Evolutionary conservation across 1,140 invertebrate genomes (phyloP).

Genomic region (Macrostomum lignano): DNA sequence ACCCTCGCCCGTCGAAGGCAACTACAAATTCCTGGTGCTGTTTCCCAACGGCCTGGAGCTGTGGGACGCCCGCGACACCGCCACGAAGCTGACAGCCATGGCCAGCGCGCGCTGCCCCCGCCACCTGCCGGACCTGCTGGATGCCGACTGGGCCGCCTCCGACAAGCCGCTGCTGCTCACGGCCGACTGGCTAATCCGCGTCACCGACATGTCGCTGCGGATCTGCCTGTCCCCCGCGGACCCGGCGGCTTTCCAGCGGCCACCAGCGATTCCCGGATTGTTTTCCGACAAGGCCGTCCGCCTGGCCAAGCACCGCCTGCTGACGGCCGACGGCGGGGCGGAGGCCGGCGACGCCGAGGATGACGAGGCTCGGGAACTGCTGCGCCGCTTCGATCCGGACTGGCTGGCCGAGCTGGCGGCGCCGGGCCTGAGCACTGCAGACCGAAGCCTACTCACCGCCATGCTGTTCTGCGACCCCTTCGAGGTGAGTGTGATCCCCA

Average conservation of each 20-base stretch:
- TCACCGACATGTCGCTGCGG: conserved; percentile 32
- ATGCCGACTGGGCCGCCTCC: conserved; percentile 35
- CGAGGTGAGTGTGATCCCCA: no score
- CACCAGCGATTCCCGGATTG: background rate
- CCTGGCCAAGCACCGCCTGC: no score
- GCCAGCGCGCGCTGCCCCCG: conserved; percentile 32
- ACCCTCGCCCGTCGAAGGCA: no score
- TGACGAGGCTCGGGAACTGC: no score
- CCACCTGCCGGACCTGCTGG: no score
- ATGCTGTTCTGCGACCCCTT: no score
- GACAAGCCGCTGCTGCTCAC: conserved; percentile 33
- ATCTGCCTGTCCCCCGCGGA: conserved; percentile 19
- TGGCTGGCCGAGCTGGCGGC: no score
- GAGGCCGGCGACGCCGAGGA: no score
- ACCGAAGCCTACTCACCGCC: no score
- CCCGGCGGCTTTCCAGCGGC: conserved; percentile 16
- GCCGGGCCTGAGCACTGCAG: no score
- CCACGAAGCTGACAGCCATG: conserved; percentile 18
- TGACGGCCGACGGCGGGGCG: no score
- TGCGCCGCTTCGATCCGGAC: no score
- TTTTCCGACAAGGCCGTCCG: background rate
- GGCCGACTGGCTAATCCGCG: conserved; percentile 31
- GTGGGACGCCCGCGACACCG: conserved; percentile 31
- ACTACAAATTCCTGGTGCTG: conserved; percentile 34
- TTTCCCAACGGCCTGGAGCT: conserved; percentile 35